Conservation (phyloP, 1,140 invertebrate genomes). For the Tribolium madens region DNA sequence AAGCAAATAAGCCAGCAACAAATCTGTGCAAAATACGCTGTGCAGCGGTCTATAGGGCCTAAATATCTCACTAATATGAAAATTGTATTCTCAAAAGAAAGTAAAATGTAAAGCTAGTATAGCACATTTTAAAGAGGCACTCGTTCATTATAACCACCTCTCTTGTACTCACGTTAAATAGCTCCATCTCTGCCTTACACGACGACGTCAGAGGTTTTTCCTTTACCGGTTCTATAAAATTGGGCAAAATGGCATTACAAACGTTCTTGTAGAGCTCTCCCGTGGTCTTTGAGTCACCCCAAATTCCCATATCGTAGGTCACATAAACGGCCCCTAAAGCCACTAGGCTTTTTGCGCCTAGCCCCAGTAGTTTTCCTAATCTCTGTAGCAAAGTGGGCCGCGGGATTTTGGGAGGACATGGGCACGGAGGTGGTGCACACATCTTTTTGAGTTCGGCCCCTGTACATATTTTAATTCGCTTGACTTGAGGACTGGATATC, state of each 20-base stretch:
- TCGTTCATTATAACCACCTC: too few relatives aligned
- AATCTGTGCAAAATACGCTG: too few relatives aligned
- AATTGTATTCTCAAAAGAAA: too few relatives aligned
- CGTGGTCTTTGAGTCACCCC: slow-evolving; percentile 56
- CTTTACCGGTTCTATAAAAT: slow-evolving; percentile 34
- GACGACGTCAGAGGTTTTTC: slow-evolving; percentile 52
- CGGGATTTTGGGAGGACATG: slow-evolving; percentile 39
- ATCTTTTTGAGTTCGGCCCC: slow-evolving; percentile 58
- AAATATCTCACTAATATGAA: too few relatives aligned
- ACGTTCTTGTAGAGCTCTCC: slow-evolving; percentile 54
- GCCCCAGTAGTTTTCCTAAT: slow-evolving; percentile 32
- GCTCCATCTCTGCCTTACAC: slow-evolving; percentile 44
- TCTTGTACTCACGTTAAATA: slow-evolving; percentile 48
- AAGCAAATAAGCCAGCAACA: background rate
- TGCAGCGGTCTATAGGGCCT: too few relatives aligned
- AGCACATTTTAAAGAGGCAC: too few relatives aligned
- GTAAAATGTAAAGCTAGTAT: too few relatives aligned
- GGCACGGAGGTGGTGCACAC: slow-evolving; percentile 54
- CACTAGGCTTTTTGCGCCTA: slow-evolving; percentile 54
- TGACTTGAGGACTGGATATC: slow-evolving; percentile 52
- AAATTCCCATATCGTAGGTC: slow-evolving; percentile 59
- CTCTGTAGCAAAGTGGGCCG: slow-evolving; percentile 1
- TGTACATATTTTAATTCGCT: slow-evolving; percentile 58
- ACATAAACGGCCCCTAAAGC: slow-evolving; percentile 54
- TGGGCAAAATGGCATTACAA: slow-evolving; percentile 44